Conservation (phyloP, 2,113 vertebrate species). For the Sciurus niger region DNA sequence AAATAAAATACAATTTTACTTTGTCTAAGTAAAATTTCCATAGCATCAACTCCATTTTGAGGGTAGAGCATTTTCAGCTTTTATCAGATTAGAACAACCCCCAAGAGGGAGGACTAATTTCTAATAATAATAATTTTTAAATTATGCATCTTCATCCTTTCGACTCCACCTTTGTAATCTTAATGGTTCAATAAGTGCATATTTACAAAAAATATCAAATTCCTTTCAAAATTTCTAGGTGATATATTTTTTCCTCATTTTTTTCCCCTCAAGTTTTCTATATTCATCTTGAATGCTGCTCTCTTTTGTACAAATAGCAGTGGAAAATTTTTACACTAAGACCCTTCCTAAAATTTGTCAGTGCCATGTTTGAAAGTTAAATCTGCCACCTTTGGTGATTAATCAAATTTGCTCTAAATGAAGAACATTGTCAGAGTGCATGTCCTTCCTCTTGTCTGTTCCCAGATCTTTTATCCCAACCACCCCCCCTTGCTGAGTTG, state of each 20-base stretch:
- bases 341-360: slow-evolving; percentile 82
- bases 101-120: slow-evolving; percentile 47
- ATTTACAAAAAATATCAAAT: slow-evolving; percentile 78
- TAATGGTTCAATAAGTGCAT: slow-evolving; percentile 70
- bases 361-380: slow-evolving; percentile 86
- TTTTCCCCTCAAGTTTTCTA: slow-evolving; percentile 14
- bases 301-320: slow-evolving; percentile 74
- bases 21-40: slow-evolving; percentile 16
- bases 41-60: background rate
- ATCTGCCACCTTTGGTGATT: slow-evolving; percentile 87
- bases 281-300: slow-evolving; percentile 56
- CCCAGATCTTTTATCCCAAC: slow-evolving; percentile 82
- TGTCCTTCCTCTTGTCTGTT: slow-evolving; percentile 87
- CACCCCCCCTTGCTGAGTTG: slow-evolving; percentile 87
- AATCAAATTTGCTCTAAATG: slow-evolving; percentile 90
- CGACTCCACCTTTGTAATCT: slow-evolving; percentile 50
- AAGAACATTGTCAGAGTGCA: slow-evolving; percentile 87
- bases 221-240: slow-evolving; percentile 49
- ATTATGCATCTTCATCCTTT: slow-evolving; percentile 45
- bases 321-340: slow-evolving; percentile 65
- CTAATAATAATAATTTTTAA: background rate
- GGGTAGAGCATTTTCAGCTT: slow-evolving; percentile 3
- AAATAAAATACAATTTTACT: slow-evolving; percentile 24
- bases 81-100: slow-evolving; percentile 27
- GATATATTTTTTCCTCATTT: slow-evolving; percentile 10